Base-by-base conservation (phyloP, 2,888 invertebrate species). In the Agriopis marginaria region DNA sequence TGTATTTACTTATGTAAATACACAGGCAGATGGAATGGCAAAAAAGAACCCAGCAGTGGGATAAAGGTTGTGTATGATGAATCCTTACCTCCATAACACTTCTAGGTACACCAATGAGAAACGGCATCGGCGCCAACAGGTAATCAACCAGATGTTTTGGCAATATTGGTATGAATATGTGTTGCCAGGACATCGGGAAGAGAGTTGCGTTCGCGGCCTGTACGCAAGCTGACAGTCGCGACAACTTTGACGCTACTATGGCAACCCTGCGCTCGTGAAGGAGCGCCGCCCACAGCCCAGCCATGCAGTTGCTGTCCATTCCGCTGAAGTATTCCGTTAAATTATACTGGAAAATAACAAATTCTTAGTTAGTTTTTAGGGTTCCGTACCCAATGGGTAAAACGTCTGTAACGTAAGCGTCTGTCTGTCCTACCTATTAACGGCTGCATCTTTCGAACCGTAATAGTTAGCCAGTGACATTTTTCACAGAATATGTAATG, bases 101-200 rank as follows among this genome's bases (percentile, higher is more conserved):
- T 75, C 97, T 95, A 76, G 99, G 99, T 73, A 99, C 98, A 71
- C 99, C 99, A 83, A 99, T 99, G 58, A 99, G 95, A 94, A 98
- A 99, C 58, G 99, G 99, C 99, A 99, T 99, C 0, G 99, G 99
- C 12, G 99, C 99, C 79, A 97, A 95, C 76, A 98, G 93, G 89
- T 98, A 98, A 90, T 99, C 99, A 77, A 97, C 96, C 73, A 99
- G 95, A 84, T 97, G 96, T 87, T 96, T 95, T 32, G 99, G 99
- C 82, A 99, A 93, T 78, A 99, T 97, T 63, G 99, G 99, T 90
- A 99, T 99, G 89, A 98, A 99, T 85, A 99, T 98, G 84, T 99
- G 99, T 91, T 99, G 99, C 99, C 99, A 99, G 78, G 97, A 97
- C 99, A 99, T 99, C 0, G 99, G 99, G 91, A 99, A 99, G 53